Conservation (phyloP, 2,797 vertebrate genomes). For the Sebastes elongatus region DNA sequence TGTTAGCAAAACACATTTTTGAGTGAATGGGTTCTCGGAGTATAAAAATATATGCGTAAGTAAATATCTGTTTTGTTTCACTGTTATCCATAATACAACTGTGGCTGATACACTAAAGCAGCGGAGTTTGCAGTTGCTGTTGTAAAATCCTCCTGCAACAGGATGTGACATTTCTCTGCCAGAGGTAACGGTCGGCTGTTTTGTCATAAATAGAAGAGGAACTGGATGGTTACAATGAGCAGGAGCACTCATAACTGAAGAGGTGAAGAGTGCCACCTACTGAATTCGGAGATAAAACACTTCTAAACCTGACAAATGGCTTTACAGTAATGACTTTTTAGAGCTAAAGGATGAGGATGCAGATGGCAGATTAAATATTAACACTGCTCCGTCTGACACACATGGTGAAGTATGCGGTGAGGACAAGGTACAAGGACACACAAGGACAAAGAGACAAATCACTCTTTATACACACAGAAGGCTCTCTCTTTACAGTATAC, state of each 20-base stretch:
- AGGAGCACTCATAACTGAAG: neutral
- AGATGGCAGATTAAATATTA: constrained; percentile 16
- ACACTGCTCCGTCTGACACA: neutral
- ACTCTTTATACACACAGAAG: neutral
- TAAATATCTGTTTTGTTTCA: neutral
- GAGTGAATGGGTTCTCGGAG: neutral
- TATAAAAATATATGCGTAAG: neutral
- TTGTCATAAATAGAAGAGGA: constrained; percentile 45
- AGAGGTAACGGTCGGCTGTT: neutral
- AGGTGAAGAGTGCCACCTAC: constrained; percentile 1
- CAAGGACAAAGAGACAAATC: constrained; percentile 12
- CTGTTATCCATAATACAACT: neutral
- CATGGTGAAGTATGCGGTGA: neutral
- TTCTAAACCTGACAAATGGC: neutral
- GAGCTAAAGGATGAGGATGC: neutral
- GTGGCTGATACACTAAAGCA: neutral
- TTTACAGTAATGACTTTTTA: neutral
- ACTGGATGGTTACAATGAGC: constrained; percentile 4
- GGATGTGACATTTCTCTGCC: constrained; percentile 36
- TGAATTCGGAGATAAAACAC: neutral
- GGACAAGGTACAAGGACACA: neutral
- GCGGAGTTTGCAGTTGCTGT: neutral
- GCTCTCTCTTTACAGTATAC: neutral
- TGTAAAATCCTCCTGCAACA: constrained; percentile 27
- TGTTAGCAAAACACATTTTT: neutral